Evolutionary conservation across 2,113 vertebrate species (phyloP), one percentile per base, ranked within the genome.

Genomic region (Calidris pygmaea): DNA sequence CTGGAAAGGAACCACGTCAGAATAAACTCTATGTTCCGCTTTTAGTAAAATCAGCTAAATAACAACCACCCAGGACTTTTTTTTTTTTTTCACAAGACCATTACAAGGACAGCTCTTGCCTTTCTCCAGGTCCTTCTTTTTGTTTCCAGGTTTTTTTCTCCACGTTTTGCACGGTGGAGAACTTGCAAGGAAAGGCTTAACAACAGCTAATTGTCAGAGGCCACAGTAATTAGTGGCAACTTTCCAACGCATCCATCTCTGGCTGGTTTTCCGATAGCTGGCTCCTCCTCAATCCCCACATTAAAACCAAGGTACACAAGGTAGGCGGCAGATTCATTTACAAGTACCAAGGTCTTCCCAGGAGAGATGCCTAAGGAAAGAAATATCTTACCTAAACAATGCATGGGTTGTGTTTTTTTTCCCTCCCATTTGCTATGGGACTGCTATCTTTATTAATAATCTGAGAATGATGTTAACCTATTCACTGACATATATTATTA

Each of bases 201-300:
- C 74, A 96, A 32, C 56, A 94, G 82, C 85, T 90, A 97, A 92
- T 78, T 95, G 91, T 90, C 85, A 90, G 89, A 55, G 1, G 16
- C 79, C 93, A 75, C 93, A 50, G 60, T 77, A 97, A 97, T 95
- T 95, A 96, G 85, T 92, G 94, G 91, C 90, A 94, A 22, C 65
- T 77, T 91, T 92, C 95, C 95, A 95, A 67, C 0, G 17, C 84
- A 96, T 78, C 88, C 92, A 89, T 87, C 91, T 79, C 90, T 76
- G 80, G 93, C 77, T 95, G 88, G 24, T 82, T 79, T 91, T 47
- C 39, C 6, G 0, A 92, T 63, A 35, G 67, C 66, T 91, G 77
- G 53, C 92, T 94, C 81, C 88, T 93, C 90, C 92, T 76, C 81
- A 59, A 53, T 32, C 30, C 74, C 78, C 82, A 92, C 77, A 87